Evolutionary conservation across 2,113 vertebrate genomes (phyloP).

Genomic region (Bos javanicus): DNA sequence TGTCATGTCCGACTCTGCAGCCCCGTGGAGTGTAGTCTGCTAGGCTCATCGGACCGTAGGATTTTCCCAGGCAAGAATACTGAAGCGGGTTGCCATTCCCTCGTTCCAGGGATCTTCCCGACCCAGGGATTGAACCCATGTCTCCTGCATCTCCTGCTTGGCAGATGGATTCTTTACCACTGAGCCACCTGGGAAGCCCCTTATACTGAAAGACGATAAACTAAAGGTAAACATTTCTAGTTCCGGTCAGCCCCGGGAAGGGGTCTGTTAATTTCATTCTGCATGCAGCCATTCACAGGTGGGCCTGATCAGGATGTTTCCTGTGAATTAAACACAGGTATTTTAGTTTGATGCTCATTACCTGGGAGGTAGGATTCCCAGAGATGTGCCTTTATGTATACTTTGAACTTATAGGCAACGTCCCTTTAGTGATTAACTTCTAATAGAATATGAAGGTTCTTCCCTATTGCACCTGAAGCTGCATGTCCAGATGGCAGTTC

Average conservation of each 20-base stretch:
- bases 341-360: not conserved
- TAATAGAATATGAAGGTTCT: not conserved
- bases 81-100: not conserved
- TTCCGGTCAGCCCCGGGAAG: accelerated
- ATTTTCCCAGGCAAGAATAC: not conserved
- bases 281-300: not conserved
- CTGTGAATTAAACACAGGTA: not conserved
- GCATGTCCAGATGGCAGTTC: not conserved
- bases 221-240: not conserved
- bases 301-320: not conserved
- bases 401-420: not conserved
- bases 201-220: not conserved
- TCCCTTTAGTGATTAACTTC: not conserved
- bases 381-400: not conserved
- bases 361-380: not conserved
- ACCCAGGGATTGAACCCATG: not conserved
- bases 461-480: not conserved
- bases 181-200: not conserved
- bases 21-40: not conserved
- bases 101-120: not conserved
- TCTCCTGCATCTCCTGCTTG: not conserved
- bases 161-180: not conserved
- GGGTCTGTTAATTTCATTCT: not conserved
- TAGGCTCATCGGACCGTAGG: not conserved
- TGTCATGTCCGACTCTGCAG: not conserved